phyloP scores from a whole-genome alignment of 1,140 invertebrate genomes.

The Dinothrombium tinctorium region DNA sequence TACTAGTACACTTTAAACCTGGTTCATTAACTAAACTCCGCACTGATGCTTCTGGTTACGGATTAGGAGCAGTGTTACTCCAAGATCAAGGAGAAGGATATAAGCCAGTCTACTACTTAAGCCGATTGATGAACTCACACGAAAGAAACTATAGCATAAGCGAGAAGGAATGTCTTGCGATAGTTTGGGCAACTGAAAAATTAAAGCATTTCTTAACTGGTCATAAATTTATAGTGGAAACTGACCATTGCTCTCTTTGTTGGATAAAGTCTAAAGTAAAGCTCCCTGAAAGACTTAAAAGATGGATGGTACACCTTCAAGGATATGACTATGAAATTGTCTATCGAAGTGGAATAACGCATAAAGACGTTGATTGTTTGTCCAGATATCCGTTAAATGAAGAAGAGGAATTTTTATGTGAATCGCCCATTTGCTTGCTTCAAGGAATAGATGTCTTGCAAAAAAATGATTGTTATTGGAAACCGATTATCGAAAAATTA shows the following conservation, averaged over 20 bases:
- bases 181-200: constrained; percentile 22
- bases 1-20: constrained; percentile 1
- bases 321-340: constrained; percentile 13
- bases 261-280: constrained; percentile 24
- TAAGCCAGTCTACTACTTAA: background rate
- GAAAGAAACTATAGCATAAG: too few relatives aligned
- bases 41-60: background rate
- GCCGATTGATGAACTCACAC: constrained; percentile 18
- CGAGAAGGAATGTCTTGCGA: constrained; percentile 22
- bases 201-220: constrained; percentile 20
- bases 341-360: constrained; percentile 7
- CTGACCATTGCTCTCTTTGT: constrained; percentile 25
- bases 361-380: constrained; percentile 7
- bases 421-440: too few relatives aligned
- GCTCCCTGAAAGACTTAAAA: constrained; percentile 17
- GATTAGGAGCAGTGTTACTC: constrained; percentile 2
- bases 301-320: constrained; percentile 14
- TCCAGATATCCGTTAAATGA: constrained; percentile 2
- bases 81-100: background rate
- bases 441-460: too few relatives aligned
- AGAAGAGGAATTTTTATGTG: too few relatives aligned
- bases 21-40: background rate
- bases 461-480: too few relatives aligned
- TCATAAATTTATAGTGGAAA: constrained; percentile 25
- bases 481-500: too few relatives aligned